Conservation (phyloP, 1,140 invertebrate genomes). For the Hycleus cichorii region DNA sequence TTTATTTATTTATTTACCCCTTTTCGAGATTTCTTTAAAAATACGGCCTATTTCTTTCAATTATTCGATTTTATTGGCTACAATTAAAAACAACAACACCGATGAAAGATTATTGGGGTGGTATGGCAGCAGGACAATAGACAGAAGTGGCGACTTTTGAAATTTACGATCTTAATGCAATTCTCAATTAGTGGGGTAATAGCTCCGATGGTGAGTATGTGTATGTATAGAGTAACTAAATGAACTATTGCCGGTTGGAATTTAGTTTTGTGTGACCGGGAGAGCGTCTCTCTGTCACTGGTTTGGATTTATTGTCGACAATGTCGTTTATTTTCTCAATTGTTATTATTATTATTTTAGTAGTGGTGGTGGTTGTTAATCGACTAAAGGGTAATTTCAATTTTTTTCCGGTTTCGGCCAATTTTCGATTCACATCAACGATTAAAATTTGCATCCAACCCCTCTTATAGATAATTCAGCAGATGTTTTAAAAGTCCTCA, state of each 20-base stretch:
- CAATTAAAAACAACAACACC: no score
- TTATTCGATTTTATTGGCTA: no score
- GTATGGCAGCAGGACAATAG: conserved; percentile 21
- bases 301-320: conserved; percentile 25
- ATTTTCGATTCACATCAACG: no score
- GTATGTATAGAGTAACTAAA: conserved; percentile 17
- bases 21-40: no score
- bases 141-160: conserved; percentile 34
- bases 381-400: no score
- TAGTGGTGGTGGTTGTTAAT: no score
- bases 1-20: no score
- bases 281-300: conserved; percentile 19
- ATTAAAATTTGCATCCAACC: conserved; percentile 10
- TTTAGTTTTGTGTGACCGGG: conserved; percentile 37
- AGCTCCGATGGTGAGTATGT: conserved; percentile 29
- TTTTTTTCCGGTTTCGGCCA: no score
- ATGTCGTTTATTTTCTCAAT: conserved; percentile 13
- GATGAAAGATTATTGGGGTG: no score
- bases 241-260: conserved; percentile 36
- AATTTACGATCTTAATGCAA: conserved; percentile 38
- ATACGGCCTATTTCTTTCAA: no score
- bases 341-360: no score
- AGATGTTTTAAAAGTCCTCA: conserved; percentile 4
- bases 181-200: conserved; percentile 38
- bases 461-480: conserved; percentile 12